These are phyloP conservation scores for Halocynthia aurantium DNA, from an alignment of 23 tunicate species.

Conservation along the genomic window DNA sequence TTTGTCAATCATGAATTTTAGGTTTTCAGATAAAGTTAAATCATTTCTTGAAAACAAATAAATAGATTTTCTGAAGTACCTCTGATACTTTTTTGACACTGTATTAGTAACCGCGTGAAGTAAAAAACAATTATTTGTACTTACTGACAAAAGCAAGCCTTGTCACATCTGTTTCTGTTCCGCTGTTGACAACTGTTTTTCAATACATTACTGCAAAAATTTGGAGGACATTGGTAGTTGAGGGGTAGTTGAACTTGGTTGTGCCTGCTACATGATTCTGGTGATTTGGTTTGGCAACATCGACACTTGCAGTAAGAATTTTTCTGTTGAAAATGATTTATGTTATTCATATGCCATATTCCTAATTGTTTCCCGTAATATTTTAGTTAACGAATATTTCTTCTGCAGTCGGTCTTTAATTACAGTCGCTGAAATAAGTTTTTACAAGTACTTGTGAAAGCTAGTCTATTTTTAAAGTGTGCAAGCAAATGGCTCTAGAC, in stretches of 20 bases:
- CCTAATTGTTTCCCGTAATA: background rate
- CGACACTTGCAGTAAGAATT: slow-evolving; percentile 4
- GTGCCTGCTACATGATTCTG: background rate
- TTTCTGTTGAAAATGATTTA: background rate
- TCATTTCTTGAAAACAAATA: no score
- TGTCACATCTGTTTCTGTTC: slow-evolving; percentile 6
- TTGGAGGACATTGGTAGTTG: background rate
- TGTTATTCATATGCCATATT: background rate
- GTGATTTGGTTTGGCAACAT: background rate
- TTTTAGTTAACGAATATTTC: no score
- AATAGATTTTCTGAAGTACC: no score
- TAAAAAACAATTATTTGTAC: background rate
- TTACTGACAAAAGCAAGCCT: slow-evolving; percentile 17
- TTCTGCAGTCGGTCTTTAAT: no score
- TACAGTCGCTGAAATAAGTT: no score
- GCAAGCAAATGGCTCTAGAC: no score
- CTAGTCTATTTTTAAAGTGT: no score
- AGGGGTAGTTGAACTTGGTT: background rate
- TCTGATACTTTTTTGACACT: no score
- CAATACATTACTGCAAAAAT: background rate
- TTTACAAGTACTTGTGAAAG: no score
- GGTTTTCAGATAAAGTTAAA: no score
- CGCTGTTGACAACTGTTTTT: background rate
- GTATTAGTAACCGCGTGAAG: no score
- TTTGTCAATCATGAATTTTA: no score